phyloP scores from a whole-genome alignment of 2,113 vertebrate genomes.

The Tragulus kanchil region DNA sequence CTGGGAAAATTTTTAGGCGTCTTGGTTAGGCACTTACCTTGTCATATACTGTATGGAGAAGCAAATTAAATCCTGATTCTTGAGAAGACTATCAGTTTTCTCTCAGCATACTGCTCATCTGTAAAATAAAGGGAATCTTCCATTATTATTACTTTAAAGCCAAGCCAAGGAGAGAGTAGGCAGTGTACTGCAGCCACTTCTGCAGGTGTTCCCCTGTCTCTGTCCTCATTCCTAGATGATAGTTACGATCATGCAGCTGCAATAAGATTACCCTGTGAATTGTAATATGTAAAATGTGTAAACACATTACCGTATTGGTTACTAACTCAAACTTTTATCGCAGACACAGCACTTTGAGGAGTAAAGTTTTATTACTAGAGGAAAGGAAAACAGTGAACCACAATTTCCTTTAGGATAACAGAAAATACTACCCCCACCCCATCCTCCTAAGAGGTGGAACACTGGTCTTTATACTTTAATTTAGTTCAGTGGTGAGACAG shows the following conservation, averaged over 20 bases:
- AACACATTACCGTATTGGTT: neutral
- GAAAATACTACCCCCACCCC: neutral
- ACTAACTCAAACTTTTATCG: neutral
- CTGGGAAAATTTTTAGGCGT: neutral
- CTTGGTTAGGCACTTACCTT: neutral
- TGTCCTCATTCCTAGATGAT: neutral
- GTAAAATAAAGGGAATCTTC: neutral
- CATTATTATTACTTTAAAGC: neutral
- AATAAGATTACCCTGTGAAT: neutral
- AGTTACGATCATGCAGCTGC: neutral
- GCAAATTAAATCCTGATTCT: neutral
- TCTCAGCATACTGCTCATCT: neutral
- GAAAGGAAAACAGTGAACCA: neutral
- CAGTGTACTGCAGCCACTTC: fast-evolving
- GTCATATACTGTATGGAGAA: neutral
- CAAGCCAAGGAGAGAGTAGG: neutral
- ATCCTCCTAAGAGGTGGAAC: neutral
- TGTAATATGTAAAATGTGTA: neutral
- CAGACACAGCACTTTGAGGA: neutral
- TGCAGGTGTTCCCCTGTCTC: neutral
- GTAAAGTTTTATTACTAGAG: neutral
- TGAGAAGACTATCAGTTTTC: neutral
- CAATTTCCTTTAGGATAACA: neutral
- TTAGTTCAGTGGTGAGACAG: neutral
- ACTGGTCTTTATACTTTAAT: neutral